Evolutionary conservation across 2,888 invertebrate genomes (phyloP).

Genomic region (Lepidochrysops patricia): DNA sequence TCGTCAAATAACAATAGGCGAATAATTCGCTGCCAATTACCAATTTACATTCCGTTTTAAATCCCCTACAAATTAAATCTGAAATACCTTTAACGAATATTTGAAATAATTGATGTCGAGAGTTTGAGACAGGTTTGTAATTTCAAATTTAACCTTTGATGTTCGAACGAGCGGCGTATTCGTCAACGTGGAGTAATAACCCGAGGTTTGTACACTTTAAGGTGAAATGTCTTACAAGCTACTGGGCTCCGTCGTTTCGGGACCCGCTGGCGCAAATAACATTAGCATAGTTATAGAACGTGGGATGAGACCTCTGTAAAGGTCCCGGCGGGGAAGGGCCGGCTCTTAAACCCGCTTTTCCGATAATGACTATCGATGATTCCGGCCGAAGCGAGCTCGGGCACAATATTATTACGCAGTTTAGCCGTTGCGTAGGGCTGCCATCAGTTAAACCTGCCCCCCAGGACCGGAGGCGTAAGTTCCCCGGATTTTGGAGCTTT

Average conservation of each 20-base stretch:
- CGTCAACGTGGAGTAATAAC: slow-evolving; percentile 11
- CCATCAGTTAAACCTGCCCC: no score
- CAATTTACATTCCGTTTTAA: neutral
- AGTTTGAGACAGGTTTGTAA: neutral
- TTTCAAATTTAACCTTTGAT: neutral
- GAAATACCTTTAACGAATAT: neutral
- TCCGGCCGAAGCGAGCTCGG: slow-evolving; percentile 57
- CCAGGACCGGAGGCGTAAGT: no score
- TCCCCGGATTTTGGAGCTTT: no score
- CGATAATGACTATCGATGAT: slow-evolving; percentile 74
- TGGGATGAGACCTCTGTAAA: slow-evolving; percentile 70
- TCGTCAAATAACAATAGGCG: no score
- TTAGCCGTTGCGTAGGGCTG: slow-evolving; percentile 54
- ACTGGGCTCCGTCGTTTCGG: slow-evolving; percentile 57
- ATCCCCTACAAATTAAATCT: neutral
- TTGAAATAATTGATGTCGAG: neutral
- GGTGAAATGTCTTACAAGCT: slow-evolving; percentile 36
- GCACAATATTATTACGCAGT: slow-evolving; percentile 71
- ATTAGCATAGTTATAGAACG: slow-evolving; percentile 74
- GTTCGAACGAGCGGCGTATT: neutral
- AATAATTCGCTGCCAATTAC: neutral
- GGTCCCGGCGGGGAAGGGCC: slow-evolving; percentile 63
- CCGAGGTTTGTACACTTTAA: slow-evolving; percentile 22
- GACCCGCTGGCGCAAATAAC: slow-evolving; percentile 71
- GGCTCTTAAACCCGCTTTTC: slow-evolving; percentile 70